Evolutionary conservation across 2,888 invertebrate genomes (phyloP).

Genomic region (Nebria salina): DNA sequence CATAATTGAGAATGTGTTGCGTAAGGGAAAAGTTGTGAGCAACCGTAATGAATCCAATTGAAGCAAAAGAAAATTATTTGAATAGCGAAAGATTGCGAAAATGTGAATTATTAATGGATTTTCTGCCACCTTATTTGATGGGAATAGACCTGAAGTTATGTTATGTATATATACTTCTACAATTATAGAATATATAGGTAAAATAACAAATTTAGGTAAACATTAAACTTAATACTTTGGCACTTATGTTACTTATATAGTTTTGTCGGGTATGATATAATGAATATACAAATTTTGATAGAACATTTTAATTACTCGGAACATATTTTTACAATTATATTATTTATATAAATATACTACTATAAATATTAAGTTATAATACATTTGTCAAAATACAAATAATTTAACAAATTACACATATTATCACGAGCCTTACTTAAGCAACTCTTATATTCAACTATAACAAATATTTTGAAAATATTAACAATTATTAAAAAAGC

Average conservation of each 20-base stretch:
- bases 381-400: constrained; percentile 29
- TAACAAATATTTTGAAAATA: not conserved
- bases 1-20: too few species aligned
- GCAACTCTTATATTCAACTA: constrained; percentile 5
- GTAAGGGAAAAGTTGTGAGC: too few species aligned
- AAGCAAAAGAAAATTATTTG: too few species aligned
- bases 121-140: too few species aligned
- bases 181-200: too few species aligned
- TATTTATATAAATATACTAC: not conserved
- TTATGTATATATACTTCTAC: too few species aligned
- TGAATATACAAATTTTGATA: not conserved
- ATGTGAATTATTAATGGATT: too few species aligned
- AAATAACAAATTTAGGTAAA: too few species aligned
- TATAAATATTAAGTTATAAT: constrained; percentile 11
- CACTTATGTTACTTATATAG: not conserved
- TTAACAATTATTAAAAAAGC: not conserved
- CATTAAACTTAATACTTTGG: too few species aligned
- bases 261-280: not conserved
- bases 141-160: too few species aligned
- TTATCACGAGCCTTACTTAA: constrained; percentile 42
- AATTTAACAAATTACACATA: constrained; percentile 41
- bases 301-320: not conserved
- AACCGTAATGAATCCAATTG: too few species aligned
- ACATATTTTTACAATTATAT: constrained; percentile 18
- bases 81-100: too few species aligned